phyloP scores from a whole-genome alignment of 2,797 vertebrate species.

The Falco biarmicus region DNA sequence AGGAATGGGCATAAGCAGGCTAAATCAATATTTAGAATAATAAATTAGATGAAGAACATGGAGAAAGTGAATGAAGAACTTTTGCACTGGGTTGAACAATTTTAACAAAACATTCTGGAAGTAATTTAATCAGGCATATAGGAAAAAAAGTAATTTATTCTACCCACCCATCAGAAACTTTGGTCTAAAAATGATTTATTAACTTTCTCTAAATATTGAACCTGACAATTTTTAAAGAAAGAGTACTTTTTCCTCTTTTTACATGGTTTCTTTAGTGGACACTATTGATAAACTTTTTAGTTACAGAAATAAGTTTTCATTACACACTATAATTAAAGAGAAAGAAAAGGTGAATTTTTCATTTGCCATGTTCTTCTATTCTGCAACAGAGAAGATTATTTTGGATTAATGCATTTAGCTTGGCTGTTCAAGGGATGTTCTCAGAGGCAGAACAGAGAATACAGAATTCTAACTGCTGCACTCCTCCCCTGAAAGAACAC shows the following conservation, averaged over 20 bases:
- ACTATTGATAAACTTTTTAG: background rate
- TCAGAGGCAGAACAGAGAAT: background rate
- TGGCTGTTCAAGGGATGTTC: background rate
- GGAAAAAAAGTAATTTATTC: background rate
- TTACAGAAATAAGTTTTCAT: background rate
- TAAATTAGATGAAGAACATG: slow-evolving; percentile 54
- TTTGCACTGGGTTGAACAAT: background rate
- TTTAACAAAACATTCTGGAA: slow-evolving; percentile 27
- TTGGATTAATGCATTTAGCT: background rate
- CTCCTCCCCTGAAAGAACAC: background rate
- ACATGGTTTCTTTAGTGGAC: background rate
- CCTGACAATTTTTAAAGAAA: background rate
- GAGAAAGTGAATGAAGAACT: slow-evolving; percentile 38
- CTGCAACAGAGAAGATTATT: background rate
- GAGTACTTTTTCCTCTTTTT: background rate
- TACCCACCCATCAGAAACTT: background rate
- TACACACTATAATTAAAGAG: background rate
- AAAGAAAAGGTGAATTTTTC: background rate
- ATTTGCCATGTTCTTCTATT: background rate
- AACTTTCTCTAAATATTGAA: background rate
- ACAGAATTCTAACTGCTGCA: background rate
- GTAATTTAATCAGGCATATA: background rate
- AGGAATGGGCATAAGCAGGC: slow-evolving; percentile 27
- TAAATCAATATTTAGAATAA: slow-evolving; percentile 56
- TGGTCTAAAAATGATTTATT: background rate